phyloP scores from a whole-genome alignment of 2,888 invertebrate genomes.

The Ametastegia equiseti region DNA sequence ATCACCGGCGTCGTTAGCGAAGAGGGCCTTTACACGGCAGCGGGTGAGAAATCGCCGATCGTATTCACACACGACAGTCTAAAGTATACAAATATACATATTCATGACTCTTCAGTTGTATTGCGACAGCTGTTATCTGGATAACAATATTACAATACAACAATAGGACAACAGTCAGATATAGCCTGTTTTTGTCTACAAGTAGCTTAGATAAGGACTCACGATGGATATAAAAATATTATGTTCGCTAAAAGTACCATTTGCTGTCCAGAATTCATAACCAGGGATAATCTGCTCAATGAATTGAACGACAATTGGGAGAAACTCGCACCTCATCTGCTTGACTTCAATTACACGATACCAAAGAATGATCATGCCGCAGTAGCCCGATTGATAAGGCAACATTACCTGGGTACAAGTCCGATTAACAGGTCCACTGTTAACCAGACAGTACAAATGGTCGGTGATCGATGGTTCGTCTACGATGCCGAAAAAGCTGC shows the following conservation, averaged over 20 bases:
- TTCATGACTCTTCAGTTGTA: no score
- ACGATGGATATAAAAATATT: no score
- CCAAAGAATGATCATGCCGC: constrained; percentile 78
- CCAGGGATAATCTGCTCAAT: constrained; percentile 81
- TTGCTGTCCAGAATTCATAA: constrained; percentile 75
- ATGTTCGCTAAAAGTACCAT: no score
- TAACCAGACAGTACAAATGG: constrained; percentile 76
- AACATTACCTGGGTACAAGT: constrained; percentile 78
- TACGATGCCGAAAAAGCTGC: constrained; percentile 81
- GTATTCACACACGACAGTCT: no score
- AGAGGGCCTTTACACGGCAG: constrained; percentile 87
- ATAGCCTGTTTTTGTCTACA: no score
- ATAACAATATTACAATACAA: no score
- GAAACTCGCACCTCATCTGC: constrained; percentile 79
- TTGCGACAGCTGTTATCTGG: no score
- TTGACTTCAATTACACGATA: constrained; percentile 82
- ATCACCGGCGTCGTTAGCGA: constrained; percentile 83
- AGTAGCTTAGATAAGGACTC: no score
- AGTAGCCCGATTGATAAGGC: constrained; percentile 80
- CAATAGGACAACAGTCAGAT: no score
- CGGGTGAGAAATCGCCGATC: no score
- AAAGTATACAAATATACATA: no score
- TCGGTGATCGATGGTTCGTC: constrained; percentile 82
- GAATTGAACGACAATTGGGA: constrained; percentile 80
- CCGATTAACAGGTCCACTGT: constrained; percentile 74